Evolutionary conservation across 2,888 invertebrate species (phyloP).

Genomic region (Sphaerophoria rueppellii): DNA sequence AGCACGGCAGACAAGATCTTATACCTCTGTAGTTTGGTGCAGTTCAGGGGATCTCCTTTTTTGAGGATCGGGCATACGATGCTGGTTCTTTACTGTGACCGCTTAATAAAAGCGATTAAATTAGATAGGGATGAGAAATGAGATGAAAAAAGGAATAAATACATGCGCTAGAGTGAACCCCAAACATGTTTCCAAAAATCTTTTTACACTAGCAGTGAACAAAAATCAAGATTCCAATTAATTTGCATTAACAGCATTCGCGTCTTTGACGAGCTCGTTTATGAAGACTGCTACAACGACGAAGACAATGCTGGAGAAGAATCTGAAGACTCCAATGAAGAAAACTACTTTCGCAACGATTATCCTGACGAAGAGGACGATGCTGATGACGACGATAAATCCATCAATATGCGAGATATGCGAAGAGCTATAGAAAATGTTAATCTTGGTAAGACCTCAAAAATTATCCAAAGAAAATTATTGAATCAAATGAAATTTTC

Average conservation of each 20-base stretch:
- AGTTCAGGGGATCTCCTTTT: too few relatives aligned
- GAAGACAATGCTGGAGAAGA: slow-evolving; percentile 80
- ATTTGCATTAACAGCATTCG: slow-evolving; percentile 76
- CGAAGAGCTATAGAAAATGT: slow-evolving; percentile 84
- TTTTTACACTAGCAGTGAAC: not conserved
- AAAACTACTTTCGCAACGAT: slow-evolving; percentile 90
- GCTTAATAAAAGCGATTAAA: too few relatives aligned
- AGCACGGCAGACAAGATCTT: too few relatives aligned
- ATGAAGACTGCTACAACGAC: slow-evolving; percentile 79
- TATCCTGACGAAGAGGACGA: slow-evolving; percentile 89
- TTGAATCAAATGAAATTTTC: not conserved
- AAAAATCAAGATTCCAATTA: not conserved
- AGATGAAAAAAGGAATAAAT: too few relatives aligned
- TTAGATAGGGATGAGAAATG: too few relatives aligned
- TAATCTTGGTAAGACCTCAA: slow-evolving; percentile 77
- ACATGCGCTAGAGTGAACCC: too few relatives aligned
- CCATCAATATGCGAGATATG: slow-evolving; percentile 83
- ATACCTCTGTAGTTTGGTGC: too few relatives aligned
- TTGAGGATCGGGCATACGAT: too few relatives aligned
- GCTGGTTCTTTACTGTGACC: too few relatives aligned
- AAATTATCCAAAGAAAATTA: not conserved
- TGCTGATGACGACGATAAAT: slow-evolving; percentile 79
- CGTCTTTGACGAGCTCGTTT: slow-evolving; percentile 78
- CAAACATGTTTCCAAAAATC: too few relatives aligned
- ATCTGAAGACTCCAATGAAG: slow-evolving; percentile 90